A percentile compares a stretch with the other conserved stretches of the same genome.
phyloP scores from a whole-genome alignment of 2,888 invertebrate genomes.

The Parasteatoda lunata region DNA sequence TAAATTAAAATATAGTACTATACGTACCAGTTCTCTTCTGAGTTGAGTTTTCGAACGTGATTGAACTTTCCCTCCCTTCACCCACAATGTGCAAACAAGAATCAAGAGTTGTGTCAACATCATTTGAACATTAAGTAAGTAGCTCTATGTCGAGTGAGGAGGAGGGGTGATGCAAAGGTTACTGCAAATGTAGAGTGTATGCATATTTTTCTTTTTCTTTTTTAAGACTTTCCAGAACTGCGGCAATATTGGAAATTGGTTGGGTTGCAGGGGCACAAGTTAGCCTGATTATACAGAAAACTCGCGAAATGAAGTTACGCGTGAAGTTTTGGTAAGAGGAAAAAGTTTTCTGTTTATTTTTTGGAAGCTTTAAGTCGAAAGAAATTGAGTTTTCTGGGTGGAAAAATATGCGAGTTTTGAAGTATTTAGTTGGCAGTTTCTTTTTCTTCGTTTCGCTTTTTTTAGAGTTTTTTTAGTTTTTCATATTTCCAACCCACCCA shows the following conservation, averaged over 20 bases:
- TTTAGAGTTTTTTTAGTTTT: slow-evolving; percentile 19
- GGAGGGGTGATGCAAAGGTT: slow-evolving; percentile 38
- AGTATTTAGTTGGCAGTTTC: slow-evolving; percentile 45
- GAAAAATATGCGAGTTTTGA: slow-evolving; percentile 53
- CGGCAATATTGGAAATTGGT: slow-evolving; percentile 38
- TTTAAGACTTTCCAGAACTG: too few relatives aligned
- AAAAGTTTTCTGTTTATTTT: slow-evolving; percentile 22
- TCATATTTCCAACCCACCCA: not conserved
- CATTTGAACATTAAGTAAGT: slow-evolving; percentile 68
- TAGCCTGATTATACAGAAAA: slow-evolving; percentile 67
- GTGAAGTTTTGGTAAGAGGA: slow-evolving; percentile 35
- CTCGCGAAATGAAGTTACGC: slow-evolving; percentile 63
- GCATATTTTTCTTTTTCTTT: slow-evolving; percentile 55
- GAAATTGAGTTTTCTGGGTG: slow-evolving; percentile 60
- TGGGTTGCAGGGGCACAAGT: slow-evolving; percentile 42
- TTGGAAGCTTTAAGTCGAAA: slow-evolving; percentile 57
- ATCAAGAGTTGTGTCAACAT: slow-evolving; percentile 66
- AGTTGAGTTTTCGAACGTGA: too few relatives aligned
- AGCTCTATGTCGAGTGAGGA: slow-evolving; percentile 42
- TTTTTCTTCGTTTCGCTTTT: slow-evolving; percentile 22
- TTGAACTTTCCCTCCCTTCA: slow-evolving; percentile 4
- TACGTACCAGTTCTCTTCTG: too few relatives aligned
- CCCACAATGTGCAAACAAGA: slow-evolving; percentile 53
- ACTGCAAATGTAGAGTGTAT: slow-evolving; percentile 48
- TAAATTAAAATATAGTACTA: too few relatives aligned